These are phyloP conservation scores for Drosophila neonasuta DNA, from an alignment of 2,888 invertebrate species.

Conservation along the genomic window DNA sequence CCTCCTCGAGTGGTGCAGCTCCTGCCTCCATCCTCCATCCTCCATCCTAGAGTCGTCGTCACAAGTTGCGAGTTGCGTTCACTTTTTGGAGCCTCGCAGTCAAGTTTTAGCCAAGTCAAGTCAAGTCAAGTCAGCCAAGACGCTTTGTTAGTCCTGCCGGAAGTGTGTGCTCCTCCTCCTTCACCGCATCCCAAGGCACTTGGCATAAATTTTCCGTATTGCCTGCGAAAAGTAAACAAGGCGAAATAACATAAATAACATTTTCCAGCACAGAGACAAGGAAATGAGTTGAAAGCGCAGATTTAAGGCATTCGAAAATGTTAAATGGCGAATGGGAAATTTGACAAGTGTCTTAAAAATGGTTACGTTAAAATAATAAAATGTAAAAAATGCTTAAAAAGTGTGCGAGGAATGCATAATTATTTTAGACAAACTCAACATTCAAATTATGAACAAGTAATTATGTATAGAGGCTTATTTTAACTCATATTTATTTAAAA, in stretches of 20 bases:
- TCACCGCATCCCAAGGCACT: slow-evolving; percentile 43
- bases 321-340: slow-evolving; percentile 23
- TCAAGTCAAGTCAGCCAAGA: slow-evolving; percentile 48
- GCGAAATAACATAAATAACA: slow-evolving; percentile 45
- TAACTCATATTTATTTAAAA: too few relatives aligned
- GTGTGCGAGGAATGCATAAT: neutral
- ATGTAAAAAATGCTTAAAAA: slow-evolving; percentile 11
- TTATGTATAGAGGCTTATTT: too few relatives aligned
- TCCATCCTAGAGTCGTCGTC: too few relatives aligned
- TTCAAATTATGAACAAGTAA: too few relatives aligned
- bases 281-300: slow-evolving; percentile 30
- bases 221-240: slow-evolving; percentile 51
- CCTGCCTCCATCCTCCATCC: too few relatives aligned
- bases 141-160: slow-evolving; percentile 45
- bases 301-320: slow-evolving; percentile 29
- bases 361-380: slow-evolving; percentile 32
- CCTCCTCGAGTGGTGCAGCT: slow-evolving; percentile 6
- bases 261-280: slow-evolving; percentile 5
- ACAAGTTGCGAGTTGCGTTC: neutral
- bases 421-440: neutral
- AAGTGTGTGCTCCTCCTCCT: slow-evolving; percentile 58
- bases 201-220: slow-evolving; percentile 53
- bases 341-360: slow-evolving; percentile 27
- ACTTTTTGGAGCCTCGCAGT: neutral
- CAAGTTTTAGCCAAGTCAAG: slow-evolving; percentile 26